phyloP scores from a whole-genome alignment of 2,888 invertebrate genomes.

The Drosophila fulvimacula region DNA sequence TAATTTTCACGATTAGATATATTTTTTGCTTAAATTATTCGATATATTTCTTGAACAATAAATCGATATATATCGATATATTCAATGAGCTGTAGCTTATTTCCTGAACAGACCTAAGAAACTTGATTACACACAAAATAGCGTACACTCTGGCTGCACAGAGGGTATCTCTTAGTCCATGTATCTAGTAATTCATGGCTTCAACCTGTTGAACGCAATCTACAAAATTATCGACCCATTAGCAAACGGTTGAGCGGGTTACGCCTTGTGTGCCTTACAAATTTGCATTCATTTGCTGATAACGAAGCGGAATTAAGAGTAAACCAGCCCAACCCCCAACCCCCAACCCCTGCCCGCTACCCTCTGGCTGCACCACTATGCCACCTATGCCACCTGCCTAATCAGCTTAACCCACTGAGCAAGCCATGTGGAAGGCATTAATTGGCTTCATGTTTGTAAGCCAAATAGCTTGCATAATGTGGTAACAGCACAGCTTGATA shows the following conservation, averaged over 20 bases:
- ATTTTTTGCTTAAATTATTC: background rate
- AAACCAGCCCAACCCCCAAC: background rate
- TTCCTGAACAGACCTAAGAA: too few relatives aligned
- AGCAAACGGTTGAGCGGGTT: constrained; percentile 10
- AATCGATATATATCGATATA: background rate
- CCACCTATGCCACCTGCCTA: constrained; percentile 6
- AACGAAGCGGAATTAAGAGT: constrained; percentile 41
- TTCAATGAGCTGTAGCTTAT: background rate
- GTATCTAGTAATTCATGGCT: background rate
- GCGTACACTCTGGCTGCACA: too few relatives aligned
- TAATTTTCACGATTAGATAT: background rate
- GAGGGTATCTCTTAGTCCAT: background rate
- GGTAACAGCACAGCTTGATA: constrained; percentile 2
- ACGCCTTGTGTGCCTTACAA: constrained; percentile 33
- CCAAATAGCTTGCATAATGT: constrained; percentile 4
- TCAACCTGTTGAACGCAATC: constrained; percentile 56
- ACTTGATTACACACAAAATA: too few relatives aligned
- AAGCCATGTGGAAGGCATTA: constrained; percentile 14
- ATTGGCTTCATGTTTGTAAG: constrained; percentile 1
- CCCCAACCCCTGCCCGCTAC: background rate
- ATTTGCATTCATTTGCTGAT: constrained; percentile 59
- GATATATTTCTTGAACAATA: background rate
- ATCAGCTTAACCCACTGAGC: constrained; percentile 36
- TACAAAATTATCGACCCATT: constrained; percentile 51
- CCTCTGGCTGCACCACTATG: background rate